Evolutionary conservation across 1,140 invertebrate species (phyloP), one percentile per base, ranked within the genome.

Genomic region (Mactra quadrangularis): DNA sequence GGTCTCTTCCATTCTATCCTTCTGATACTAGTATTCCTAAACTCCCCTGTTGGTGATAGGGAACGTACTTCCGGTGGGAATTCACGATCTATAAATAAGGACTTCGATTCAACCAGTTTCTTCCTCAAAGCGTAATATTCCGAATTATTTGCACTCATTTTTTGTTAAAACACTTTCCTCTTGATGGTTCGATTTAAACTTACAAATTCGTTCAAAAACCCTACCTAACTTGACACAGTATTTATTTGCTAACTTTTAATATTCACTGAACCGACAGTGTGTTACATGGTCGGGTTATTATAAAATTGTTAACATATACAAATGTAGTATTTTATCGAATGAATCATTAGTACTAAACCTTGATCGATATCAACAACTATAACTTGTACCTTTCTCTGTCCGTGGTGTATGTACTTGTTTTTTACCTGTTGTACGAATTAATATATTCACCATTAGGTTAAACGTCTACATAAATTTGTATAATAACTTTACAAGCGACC

Each of bases 41-140:
- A 17, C 29, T 45, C 22, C 35, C 86, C 84, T 9, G 59, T 57
- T 31, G 52, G 29, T 52, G 78, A 83, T 13, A 88, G 45, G n/a
- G 84, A 86, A 45, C 60, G 79, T 3, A 74, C 22, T 57, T 84
- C 75, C 0, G 87, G 86, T 53, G 87, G 87, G 35, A 88, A 88
- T 25, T 88, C 84, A 0, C 77, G 78, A 57, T 88, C 87, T 3
- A 82, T 76, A 70, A 83, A 88, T 6, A 86, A 59, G 9, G 81
- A 76, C 6, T 70, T 17, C 0, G 53, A 47, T 15, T 41, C 31
- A 6, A 88, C 17, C 38, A 85, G 84, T 22, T 87, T 77, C 2
- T 83, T 84, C 25, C 71, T 50, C 3, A 88, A 45, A 1, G 62
- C 19, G 50, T 41, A 57, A 70, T 35, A 88, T 19, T 85, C 82